Percentiles rank a stretch among this genome's conserved stretches.
phyloP scores from a whole-genome alignment of 2,113 vertebrate species.

The Alexandromys fortis region DNA sequence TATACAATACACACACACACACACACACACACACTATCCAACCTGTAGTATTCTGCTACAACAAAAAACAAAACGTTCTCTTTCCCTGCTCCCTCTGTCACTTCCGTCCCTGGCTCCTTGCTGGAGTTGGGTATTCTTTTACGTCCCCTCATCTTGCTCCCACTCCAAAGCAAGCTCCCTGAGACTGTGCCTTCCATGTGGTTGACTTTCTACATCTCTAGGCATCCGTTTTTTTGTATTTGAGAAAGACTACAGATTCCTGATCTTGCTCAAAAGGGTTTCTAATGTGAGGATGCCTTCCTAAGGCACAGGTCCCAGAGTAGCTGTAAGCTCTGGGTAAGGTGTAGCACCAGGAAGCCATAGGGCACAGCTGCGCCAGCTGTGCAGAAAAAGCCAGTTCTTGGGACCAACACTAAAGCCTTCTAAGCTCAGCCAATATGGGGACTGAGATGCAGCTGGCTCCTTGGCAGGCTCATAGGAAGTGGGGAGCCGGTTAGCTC shows the following conservation, averaged over 20 bases:
- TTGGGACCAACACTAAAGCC: background rate
- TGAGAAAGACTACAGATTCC: background rate
- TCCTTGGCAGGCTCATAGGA: background rate
- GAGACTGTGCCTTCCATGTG: background rate
- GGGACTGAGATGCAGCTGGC: background rate
- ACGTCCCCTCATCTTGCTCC: background rate
- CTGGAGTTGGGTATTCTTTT: background rate
- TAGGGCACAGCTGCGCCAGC: background rate
- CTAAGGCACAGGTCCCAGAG: background rate
- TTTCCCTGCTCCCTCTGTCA: background rate
- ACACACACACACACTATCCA: background rate
- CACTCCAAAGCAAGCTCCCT: background rate
- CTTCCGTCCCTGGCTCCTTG: background rate
- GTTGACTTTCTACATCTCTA: background rate
- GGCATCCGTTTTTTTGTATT: background rate
- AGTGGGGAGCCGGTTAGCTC: too few relatives aligned
- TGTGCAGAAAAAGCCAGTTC: background rate
- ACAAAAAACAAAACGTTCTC: background rate
- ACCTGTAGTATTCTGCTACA: background rate
- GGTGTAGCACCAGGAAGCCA: background rate
- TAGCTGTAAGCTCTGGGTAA: background rate
- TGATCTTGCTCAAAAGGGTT: background rate
- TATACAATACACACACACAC: background rate
- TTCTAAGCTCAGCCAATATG: background rate
- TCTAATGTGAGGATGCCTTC: background rate